phyloP scores from a whole-genome alignment of 1,140 invertebrate genomes.

The Trinorchestia longiramus region DNA sequence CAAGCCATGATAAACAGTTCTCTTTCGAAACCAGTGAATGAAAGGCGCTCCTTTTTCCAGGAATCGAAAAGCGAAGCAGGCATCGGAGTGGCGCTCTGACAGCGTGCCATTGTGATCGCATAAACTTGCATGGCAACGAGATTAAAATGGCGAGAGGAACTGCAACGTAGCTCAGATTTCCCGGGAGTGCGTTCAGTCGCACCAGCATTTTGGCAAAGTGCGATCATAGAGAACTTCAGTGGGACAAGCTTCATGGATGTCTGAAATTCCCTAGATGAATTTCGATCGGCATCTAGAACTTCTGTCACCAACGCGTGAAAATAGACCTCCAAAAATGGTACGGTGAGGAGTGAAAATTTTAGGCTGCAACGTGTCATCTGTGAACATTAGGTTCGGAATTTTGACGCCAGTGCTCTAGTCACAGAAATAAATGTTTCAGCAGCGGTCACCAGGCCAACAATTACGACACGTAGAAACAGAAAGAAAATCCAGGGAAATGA shows the following conservation, averaged over 20 bases:
- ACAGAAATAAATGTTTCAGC: background rate
- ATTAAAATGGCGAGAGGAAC: constrained; percentile 43
- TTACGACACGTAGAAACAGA: background rate
- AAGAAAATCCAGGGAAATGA: background rate
- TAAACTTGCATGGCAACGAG: constrained; percentile 44
- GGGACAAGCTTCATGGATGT: background rate
- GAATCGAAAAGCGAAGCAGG: background rate
- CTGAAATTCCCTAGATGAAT: background rate
- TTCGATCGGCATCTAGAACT: background rate
- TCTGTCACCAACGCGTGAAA: background rate
- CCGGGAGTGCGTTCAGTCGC: constrained; percentile 51
- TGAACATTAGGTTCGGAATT: background rate
- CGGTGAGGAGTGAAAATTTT: background rate
- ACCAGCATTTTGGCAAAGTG: constrained; percentile 19
- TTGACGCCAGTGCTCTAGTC: background rate
- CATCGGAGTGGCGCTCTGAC: background rate
- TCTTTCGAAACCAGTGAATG: background rate
- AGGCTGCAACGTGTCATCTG: background rate
- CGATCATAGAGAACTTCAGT: constrained; percentile 24
- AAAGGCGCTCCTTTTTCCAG: background rate
- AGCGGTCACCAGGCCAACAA: background rate
- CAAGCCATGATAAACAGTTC: background rate
- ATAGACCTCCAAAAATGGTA: background rate
- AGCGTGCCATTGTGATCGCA: background rate
- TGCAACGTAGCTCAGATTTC: constrained; percentile 48